Evolutionary conservation across 1,140 invertebrate genomes (phyloP).

Genomic region (Condylostylus longicornis): DNA sequence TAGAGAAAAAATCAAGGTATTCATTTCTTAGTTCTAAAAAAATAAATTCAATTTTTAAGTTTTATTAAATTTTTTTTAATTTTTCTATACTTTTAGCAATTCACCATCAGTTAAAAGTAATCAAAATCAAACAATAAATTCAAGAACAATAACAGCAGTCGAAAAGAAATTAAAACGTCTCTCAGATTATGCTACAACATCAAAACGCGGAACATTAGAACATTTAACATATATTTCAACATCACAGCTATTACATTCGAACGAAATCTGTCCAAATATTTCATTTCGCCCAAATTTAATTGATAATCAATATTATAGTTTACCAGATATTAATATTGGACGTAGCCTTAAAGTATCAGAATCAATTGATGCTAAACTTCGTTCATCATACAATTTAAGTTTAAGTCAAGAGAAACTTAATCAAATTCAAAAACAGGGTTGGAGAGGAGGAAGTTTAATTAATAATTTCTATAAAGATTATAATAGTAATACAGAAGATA

Average conservation of each 20-base stretch:
- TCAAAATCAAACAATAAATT: background rate
- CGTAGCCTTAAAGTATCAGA: conserved; percentile 48
- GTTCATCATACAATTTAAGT: conserved; percentile 34
- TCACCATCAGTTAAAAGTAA: conserved; percentile 1
- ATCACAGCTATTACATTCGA: background rate
- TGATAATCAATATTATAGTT: conserved; percentile 50
- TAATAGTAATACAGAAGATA: no score
- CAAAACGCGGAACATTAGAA: conserved; percentile 5
- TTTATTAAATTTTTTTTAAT: no score
- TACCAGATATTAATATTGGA: conserved; percentile 48
- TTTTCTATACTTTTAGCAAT: conserved; percentile 6
- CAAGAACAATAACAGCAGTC: background rate
- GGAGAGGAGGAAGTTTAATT: conserved; percentile 9
- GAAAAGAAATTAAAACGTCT: conserved; percentile 2
- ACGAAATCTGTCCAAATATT: background rate
- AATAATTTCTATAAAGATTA: no score
- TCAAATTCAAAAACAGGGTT: conserved; percentile 12
- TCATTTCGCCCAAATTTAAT: conserved; percentile 17
- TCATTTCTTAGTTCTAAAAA: no score
- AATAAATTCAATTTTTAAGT: no score
- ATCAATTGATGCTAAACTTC: conserved; percentile 46
- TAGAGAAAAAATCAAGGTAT: no score
- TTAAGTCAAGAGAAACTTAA: no score
- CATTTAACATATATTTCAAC: conserved; percentile 5
- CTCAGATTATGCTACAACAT: conserved; percentile 2